A percentile compares a stretch with the other conserved stretches of the same genome.
Conservation (phyloP, 2,888 invertebrate species). For the Entomobrya multifasciata region DNA sequence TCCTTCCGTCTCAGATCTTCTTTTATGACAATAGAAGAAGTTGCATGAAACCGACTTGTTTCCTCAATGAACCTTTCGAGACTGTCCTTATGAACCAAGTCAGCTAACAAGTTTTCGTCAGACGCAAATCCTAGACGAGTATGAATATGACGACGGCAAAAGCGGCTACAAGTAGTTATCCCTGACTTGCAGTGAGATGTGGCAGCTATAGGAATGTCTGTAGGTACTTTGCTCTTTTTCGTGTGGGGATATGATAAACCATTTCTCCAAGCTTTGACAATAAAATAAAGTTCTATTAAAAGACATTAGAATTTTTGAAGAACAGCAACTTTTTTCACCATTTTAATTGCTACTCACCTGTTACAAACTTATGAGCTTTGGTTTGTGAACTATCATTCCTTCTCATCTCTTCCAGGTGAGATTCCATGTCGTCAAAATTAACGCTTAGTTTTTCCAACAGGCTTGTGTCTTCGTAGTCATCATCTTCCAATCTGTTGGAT, state of each 20-base stretch:
- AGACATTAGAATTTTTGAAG: neutral
- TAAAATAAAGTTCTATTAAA: neutral
- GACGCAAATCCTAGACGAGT: neutral
- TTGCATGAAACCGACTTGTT: conserved; percentile 14
- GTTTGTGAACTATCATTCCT: neutral
- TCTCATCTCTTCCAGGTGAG: neutral
- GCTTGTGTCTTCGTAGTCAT: no score
- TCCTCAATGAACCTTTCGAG: conserved; percentile 18
- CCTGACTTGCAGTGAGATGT: conserved; percentile 24
- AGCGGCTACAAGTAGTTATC: neutral
- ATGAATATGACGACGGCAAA: neutral
- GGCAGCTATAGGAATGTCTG: conserved; percentile 33
- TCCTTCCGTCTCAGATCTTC: conserved; percentile 5
- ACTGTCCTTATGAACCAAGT: conserved; percentile 23
- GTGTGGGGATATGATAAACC: conserved; percentile 26
- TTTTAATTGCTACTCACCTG: neutral
- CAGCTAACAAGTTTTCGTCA: neutral
- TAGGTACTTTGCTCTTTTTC: neutral
- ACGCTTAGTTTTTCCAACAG: neutral
- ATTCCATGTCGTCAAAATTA: neutral
- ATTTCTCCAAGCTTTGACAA: conserved; percentile 42
- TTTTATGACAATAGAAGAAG: neutral
- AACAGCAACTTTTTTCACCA: neutral
- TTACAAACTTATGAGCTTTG: conserved; percentile 10
- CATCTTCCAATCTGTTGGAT: neutral